phyloP scores from a whole-genome alignment of 2,888 invertebrate species.

The Phortica magna region DNA sequence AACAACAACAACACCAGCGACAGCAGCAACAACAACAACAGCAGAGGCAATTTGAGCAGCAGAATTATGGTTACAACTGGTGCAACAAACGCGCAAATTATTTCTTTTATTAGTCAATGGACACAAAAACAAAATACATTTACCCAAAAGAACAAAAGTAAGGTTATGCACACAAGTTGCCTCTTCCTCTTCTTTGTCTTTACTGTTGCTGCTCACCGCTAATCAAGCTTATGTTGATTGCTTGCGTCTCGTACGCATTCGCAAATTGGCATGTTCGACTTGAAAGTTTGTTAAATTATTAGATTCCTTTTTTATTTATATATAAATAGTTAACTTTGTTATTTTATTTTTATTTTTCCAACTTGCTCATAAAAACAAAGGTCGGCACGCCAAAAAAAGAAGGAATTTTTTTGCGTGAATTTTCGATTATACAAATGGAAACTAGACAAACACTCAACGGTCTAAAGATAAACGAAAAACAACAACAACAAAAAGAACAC shows the following conservation, averaged over 20 bases:
- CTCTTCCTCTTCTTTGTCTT: no score
- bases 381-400: constrained; percentile 13
- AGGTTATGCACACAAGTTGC: no score
- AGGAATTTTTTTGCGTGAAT: background rate
- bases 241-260: no score
- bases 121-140: no score
- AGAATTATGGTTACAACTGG: constrained; percentile 58
- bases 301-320: background rate
- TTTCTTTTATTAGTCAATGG: constrained; percentile 55
- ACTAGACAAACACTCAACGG: background rate
- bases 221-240: no score
- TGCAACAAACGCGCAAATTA: constrained; percentile 53
- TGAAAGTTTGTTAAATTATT: constrained; percentile 9
- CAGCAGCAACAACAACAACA: constrained; percentile 43
- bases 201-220: no score
- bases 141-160: no score
- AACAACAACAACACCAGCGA: constrained; percentile 49
- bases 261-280: no score
- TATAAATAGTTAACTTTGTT: constrained; percentile 10
- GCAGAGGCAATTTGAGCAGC: constrained; percentile 45
- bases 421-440: constrained; percentile 19
- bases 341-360: constrained; percentile 6
- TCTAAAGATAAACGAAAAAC: constrained; percentile 18
- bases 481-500: constrained; percentile 20
- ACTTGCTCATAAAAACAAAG: background rate